phyloP scores from a whole-genome alignment of 1,140 invertebrate species.

The Cydia pomonella region DNA sequence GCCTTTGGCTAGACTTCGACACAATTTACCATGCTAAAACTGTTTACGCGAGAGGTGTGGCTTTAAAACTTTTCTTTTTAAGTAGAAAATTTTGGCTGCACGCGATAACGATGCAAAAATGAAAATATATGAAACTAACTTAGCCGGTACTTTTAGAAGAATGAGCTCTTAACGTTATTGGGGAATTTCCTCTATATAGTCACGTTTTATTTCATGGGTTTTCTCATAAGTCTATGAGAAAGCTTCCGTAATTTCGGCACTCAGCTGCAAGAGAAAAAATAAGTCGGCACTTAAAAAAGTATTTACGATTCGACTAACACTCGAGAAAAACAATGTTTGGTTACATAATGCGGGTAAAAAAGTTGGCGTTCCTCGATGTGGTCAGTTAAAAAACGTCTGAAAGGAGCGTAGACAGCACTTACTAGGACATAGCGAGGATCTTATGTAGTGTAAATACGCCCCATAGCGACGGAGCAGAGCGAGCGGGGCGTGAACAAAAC shows the following conservation, averaged over 20 bases:
- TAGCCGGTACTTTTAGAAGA: neutral
- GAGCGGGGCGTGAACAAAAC: conserved; percentile 33
- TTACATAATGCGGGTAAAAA: conserved; percentile 21
- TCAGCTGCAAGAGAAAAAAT: neutral
- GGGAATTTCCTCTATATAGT: conserved; percentile 1
- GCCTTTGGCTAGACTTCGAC: too few species aligned
- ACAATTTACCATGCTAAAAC: neutral
- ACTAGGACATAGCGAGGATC: conserved; percentile 36
- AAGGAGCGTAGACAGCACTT: conserved; percentile 30
- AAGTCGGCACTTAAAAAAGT: neutral
- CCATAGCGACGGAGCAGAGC: conserved; percentile 28
- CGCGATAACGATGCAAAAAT: conserved; percentile 12
- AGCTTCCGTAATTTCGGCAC: neutral
- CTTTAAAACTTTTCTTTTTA: conserved; percentile 11
- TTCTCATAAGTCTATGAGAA: neutral
- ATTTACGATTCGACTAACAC: conserved; percentile 7
- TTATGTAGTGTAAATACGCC: conserved; percentile 45
- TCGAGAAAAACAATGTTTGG: conserved; percentile 12
- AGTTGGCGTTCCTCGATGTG: conserved; percentile 7
- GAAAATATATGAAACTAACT: conserved; percentile 19
- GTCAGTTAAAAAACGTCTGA: conserved; percentile 13
- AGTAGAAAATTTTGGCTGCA: neutral
- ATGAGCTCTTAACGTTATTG: conserved; percentile 7
- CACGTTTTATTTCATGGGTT: conserved; percentile 14
- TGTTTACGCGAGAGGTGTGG: neutral